A percentile compares a stretch with the other conserved stretches of the same genome.
These are phyloP conservation scores for Axinella damicornis DNA, from an alignment of 37 sponge, comb jelly and placozoan species.

Conservation along the genomic window DNA sequence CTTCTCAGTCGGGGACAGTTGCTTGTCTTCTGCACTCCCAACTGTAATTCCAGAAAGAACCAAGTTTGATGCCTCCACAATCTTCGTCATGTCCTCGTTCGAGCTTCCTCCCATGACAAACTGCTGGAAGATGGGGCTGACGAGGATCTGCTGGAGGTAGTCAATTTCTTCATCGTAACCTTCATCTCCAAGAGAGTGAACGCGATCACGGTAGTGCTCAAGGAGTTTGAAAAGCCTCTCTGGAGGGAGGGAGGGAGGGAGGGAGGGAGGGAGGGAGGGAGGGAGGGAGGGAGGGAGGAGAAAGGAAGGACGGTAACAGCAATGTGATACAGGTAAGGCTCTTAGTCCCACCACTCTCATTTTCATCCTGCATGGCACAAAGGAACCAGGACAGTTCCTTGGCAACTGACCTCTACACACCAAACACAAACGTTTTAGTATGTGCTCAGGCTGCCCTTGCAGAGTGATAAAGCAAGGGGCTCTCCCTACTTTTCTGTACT, in stretches of 20 bases:
- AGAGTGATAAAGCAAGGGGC: too few relatives aligned
- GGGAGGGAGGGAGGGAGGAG: not conserved
- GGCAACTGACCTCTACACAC: too few relatives aligned
- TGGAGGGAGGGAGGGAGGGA: constrained; percentile 6
- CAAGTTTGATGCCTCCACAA: constrained; percentile 42
- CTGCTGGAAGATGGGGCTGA: constrained; percentile 74
- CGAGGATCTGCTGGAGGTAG: constrained; percentile 71
- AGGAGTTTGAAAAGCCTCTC: constrained; percentile 55
- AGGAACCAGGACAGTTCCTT: too few relatives aligned
- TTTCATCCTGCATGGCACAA: too few relatives aligned
- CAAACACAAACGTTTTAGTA: too few relatives aligned
- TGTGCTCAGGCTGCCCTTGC: too few relatives aligned
- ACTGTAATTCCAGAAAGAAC: constrained; percentile 17
- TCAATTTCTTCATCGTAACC: constrained; percentile 76
- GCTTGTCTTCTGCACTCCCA: not conserved
- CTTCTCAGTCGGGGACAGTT: constrained; percentile 37
- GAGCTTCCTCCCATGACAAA: constrained; percentile 13
- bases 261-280: not conserved
- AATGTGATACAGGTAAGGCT: too few relatives aligned
- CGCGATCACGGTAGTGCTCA: constrained; percentile 67
- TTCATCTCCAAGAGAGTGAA: constrained; percentile 43
- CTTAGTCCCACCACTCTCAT: too few relatives aligned
- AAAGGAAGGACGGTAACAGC: not conserved
- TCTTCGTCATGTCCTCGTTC: constrained; percentile 19
- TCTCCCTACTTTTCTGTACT: too few relatives aligned